Conservation (phyloP, 1,140 invertebrate genomes). For the Euglossa dilemma region DNA sequence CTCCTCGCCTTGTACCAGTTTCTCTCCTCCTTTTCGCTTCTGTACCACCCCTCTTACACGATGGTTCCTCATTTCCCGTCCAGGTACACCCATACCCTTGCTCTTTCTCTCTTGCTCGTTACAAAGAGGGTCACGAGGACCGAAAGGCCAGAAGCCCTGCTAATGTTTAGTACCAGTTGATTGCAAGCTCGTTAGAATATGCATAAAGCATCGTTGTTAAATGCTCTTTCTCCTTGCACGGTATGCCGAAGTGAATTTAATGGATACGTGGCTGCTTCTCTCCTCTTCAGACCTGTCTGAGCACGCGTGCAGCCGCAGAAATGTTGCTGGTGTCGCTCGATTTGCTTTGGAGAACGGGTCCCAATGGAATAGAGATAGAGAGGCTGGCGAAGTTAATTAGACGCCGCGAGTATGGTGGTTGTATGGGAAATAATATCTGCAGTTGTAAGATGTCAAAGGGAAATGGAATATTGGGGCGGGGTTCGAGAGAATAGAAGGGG, state of each 20-base stretch:
- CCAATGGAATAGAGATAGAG: not conserved
- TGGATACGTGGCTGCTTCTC: slow-evolving; percentile 38
- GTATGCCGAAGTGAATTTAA: slow-evolving; percentile 49
- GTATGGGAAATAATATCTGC: slow-evolving; percentile 8
- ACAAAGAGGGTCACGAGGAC: slow-evolving; percentile 51
- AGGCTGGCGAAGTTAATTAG: slow-evolving; percentile 2
- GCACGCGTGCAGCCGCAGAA: slow-evolving; percentile 52
- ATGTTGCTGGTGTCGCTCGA: slow-evolving; percentile 29
- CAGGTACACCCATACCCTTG: too few species aligned
- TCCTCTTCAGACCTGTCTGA: not conserved
- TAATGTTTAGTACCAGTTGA: slow-evolving; percentile 70
- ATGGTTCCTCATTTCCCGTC: not conserved
- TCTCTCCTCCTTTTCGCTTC: slow-evolving; percentile 5
- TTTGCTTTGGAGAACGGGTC: not conserved
- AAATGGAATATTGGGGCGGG: not conserved
- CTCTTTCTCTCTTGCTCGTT: slow-evolving; percentile 1
- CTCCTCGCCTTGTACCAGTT: slow-evolving; percentile 38
- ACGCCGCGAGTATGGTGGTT: not conserved
- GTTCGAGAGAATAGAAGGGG: not conserved
- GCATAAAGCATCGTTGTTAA: slow-evolving; percentile 67
- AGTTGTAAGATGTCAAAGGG: slow-evolving; percentile 1
- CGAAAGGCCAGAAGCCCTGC: slow-evolving; percentile 54
- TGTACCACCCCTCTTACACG: not conserved
- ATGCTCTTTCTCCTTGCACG: slow-evolving; percentile 60
- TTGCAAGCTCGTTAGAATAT: slow-evolving; percentile 70